These are phyloP conservation scores for Monarcha castaneiventris DNA, from an alignment of 2,113 vertebrate genomes.

Conservation along the genomic window DNA sequence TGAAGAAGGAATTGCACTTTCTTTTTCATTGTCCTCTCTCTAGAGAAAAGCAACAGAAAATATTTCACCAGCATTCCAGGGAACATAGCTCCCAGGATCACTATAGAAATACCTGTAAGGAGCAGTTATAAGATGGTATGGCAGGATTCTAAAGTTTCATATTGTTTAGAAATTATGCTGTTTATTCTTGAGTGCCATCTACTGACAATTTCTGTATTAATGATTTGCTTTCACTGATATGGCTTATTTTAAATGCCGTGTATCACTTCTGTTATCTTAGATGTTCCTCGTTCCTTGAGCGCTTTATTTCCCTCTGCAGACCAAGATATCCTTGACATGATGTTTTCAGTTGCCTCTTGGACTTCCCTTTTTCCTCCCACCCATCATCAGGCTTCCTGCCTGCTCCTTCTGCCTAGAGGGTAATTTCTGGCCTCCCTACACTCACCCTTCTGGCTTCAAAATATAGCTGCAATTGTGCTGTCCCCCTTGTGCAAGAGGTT, in stretches of 20 bases:
- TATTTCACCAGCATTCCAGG: background rate
- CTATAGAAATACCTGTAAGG: background rate
- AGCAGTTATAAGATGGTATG: background rate
- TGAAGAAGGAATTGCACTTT: background rate
- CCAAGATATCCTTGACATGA: background rate
- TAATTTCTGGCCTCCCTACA: background rate
- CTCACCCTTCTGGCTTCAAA: background rate
- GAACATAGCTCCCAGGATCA: background rate
- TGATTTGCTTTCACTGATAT: background rate
- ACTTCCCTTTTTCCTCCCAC: background rate
- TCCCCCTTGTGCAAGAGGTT: background rate
- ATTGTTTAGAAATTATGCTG: background rate
- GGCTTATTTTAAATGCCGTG: background rate
- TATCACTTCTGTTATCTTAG: background rate
- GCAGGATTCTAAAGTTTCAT: background rate
- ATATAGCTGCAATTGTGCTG: background rate
- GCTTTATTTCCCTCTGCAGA: background rate
- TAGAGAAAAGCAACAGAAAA: background rate
- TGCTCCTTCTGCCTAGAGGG: background rate
- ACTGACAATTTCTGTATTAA: conserved; percentile 9
- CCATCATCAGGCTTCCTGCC: background rate
- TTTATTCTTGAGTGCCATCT: conserved; percentile 57
- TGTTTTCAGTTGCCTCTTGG: background rate
- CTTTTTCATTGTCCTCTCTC: background rate
- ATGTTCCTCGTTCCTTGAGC: background rate